A percentile compares a stretch with the other conserved stretches of the same genome.
These are phyloP conservation scores for Echiichthys vipera DNA, from an alignment of 2,797 vertebrate species.

Conservation along the genomic window DNA sequence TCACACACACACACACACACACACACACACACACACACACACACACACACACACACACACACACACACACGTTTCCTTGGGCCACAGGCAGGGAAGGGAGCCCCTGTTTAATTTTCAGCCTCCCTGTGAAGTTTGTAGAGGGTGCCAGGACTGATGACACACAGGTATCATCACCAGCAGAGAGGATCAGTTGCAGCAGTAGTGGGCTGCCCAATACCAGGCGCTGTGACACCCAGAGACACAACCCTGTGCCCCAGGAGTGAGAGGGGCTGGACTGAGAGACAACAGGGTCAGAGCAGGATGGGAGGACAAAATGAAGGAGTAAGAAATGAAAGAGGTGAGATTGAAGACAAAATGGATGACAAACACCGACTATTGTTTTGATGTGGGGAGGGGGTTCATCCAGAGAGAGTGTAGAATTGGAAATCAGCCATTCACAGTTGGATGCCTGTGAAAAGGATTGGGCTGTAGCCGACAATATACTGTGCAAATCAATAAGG, in stretches of 20 bases:
- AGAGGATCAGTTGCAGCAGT: slow-evolving; percentile 37
- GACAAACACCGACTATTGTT: neutral
- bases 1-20: slow-evolving; percentile 15
- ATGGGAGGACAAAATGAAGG: neutral
- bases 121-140: slow-evolving; percentile 77
- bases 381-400: neutral
- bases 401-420: neutral
- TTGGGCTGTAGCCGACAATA: too few species aligned
- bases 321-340: neutral
- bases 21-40: slow-evolving; percentile 14
- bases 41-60: slow-evolving; percentile 20
- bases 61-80: slow-evolving; percentile 37
- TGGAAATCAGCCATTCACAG: neutral
- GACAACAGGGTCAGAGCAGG: neutral
- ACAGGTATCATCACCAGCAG: slow-evolving; percentile 56
- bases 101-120: slow-evolving; percentile 86
- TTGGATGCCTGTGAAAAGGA: neutral
- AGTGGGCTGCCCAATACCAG: slow-evolving; percentile 21
- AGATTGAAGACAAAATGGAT: neutral
- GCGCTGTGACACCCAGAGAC: slow-evolving; percentile 41
- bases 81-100: slow-evolving; percentile 79
- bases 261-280: slow-evolving; percentile 33
- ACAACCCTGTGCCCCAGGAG: slow-evolving; percentile 5
- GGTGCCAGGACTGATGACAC: slow-evolving; percentile 66
- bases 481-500: too few species aligned